These are phyloP conservation scores for Gymnothorax javanicus DNA, from an alignment of 2,797 vertebrate species.

Conservation along the genomic window DNA sequence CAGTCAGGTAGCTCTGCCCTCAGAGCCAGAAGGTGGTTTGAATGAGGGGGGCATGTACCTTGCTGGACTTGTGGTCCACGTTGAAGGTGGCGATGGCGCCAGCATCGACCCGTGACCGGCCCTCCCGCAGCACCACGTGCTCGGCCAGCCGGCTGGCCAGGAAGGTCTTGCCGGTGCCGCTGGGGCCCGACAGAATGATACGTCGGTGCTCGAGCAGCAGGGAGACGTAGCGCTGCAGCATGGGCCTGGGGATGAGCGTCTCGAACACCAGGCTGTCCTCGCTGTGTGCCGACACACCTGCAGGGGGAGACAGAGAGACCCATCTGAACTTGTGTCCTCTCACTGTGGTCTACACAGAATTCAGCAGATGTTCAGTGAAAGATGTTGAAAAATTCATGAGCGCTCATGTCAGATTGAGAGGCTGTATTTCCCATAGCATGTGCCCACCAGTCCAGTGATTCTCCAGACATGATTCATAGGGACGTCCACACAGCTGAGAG, in stretches of 20 bases:
- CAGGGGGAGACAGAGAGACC: constrained; percentile 37
- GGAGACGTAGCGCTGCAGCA: constrained; percentile 92
- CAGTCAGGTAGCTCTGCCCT: too few relatives aligned
- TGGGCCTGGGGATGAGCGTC: constrained; percentile 89
- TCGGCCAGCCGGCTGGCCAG: constrained; percentile 88
- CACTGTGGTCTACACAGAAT: background rate
- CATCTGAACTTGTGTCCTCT: background rate
- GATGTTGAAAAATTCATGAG: too few relatives aligned
- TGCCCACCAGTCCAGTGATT: background rate
- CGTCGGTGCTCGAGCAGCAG: constrained; percentile 89
- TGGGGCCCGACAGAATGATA: constrained; percentile 94
- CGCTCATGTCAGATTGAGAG: background rate
- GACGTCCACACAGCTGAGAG: background rate
- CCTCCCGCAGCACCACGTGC: constrained; percentile 84
- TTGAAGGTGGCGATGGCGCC: constrained; percentile 90
- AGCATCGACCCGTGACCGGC: constrained; percentile 74
- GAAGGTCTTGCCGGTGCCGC: constrained; percentile 92
- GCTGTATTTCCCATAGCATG: background rate
- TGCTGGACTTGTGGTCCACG: constrained; percentile 96
- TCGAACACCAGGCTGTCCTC: constrained; percentile 92
- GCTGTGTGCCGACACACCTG: constrained; percentile 82
- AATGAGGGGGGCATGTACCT: constrained; percentile 68
- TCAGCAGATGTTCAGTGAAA: background rate
- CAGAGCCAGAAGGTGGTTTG: background rate
- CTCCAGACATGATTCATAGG: background rate